Evolutionary conservation across 2,797 vertebrate genomes (phyloP), one percentile per base, ranked within the genome.

Genomic region (Emys orbicularis): DNA sequence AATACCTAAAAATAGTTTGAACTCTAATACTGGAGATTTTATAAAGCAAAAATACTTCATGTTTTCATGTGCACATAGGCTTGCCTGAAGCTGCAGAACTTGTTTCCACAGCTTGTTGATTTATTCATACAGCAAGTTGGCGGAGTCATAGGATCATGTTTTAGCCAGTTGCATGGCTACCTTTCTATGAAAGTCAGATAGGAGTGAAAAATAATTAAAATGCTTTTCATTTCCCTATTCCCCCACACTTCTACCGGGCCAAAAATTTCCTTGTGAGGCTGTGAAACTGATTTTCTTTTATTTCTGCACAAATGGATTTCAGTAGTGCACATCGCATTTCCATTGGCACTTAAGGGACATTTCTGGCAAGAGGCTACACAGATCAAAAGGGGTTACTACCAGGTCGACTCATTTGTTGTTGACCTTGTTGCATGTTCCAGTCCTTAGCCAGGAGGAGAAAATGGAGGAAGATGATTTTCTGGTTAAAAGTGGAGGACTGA

Each of bases 41-140:
- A 93, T 57, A 83, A 94, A 94, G 72, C 21, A 96, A 92, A 94
- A 96, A 72, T 25, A 12, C 27, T 77, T 86, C 61, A 83, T 81
- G n/a, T 44, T 92, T 23, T 77, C n/a, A 81, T 95, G 74, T 44
- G 47, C 87, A 90, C 81, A 53, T 16, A 56, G n/a, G 37, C n/a
- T 41, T 81, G 27, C 68, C 89, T 77, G 77, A 93, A 86, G 72
- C 0, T 1, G 81, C 15, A 83, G 81, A 88, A 84, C 34, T 5
- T 15, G 25, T 86, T 94, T 89, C 61, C 27, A 79, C 12, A 94
- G 84, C 81, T 12, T 84, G 7, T 25, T 90, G 65, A 34, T 92
- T 93, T 94, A 84, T 94, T 88, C 72, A 81, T 15, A 72, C 76
- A 89, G 61, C 21, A 88, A 83, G 34, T 53, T 18, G 84, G 19